Evolutionary conservation across 2,888 invertebrate species (phyloP), one percentile per base, ranked within the genome.

Genomic region (Beris morrisii): DNA sequence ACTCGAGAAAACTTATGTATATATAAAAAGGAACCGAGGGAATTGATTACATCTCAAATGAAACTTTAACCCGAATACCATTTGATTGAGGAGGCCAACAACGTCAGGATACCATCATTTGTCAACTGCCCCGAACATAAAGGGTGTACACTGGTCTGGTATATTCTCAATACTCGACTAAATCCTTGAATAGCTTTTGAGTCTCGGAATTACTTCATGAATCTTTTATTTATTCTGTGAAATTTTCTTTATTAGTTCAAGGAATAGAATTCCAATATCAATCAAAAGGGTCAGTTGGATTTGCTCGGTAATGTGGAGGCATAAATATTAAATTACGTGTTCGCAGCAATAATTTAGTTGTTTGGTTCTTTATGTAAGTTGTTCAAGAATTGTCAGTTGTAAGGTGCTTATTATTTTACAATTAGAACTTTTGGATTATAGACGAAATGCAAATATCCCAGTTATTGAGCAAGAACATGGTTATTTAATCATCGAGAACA

Each of bases 151-250:
- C 44, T 22, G 13, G 12, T 22, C n/a, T 55, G 63, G 52, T 52
- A 52, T 38, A 7, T 38, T 38, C 38, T 12, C 52, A 6, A 43
- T 32, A 22, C 38, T 22, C n/a, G 50, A 50, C 30, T 13, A 61
- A 61, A 50, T 61, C 50, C 61, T 61, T 52, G 61, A 61, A 52
- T 61, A 38, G 61, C 15, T 38, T 38, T 61, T 38, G 12, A 61
- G 61, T 22, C 32, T 28, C 4, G 15, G 32, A 54, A 64, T 64
- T 54, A 54, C 64, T 64, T 64, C 64, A 64, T 64, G 64, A 64
- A 64, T 64, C 54, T 64, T 64, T 64, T 64, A 64, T 64, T 64
- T 64, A 64, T 64, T 55, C 53, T 45, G 54, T 53, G 64, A 54
- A 64, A 64, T 61, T 50, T 44, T 38, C 38, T 50, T 61, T 61